Percentiles rank a stretch among this genome's conserved stretches.
phyloP scores from a whole-genome alignment of 2,888 invertebrate species.

The Rhamphomyia laevipes region DNA sequence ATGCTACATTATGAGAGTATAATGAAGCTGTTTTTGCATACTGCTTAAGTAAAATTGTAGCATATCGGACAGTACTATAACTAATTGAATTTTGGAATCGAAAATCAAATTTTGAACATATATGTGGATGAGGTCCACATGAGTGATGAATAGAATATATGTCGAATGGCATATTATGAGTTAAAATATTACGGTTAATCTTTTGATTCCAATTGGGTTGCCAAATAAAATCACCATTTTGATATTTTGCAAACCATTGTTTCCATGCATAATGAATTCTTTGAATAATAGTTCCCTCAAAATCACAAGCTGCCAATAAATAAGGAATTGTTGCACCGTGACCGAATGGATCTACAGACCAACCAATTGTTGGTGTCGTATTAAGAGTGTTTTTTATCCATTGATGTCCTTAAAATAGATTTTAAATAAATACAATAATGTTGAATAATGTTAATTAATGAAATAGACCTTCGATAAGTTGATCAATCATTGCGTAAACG shows the following conservation, averaged over 20 bases:
- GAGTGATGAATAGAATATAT: slow-evolving; percentile 94
- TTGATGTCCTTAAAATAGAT: slow-evolving; percentile 60
- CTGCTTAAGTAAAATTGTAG: slow-evolving; percentile 75
- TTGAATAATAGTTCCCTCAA: slow-evolving; percentile 83
- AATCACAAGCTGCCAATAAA: slow-evolving; percentile 65
- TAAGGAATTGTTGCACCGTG: slow-evolving; percentile 92
- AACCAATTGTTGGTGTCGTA: slow-evolving; percentile 59
- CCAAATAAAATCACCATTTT: slow-evolving; percentile 86
- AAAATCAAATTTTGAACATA: slow-evolving; percentile 78
- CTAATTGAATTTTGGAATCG: slow-evolving; percentile 78
- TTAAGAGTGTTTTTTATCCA: slow-evolving; percentile 79
- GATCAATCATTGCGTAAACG: slow-evolving; percentile 79
- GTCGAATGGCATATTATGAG: slow-evolving; percentile 92
- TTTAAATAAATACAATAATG: too few species aligned
- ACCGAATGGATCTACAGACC: slow-evolving; percentile 97
- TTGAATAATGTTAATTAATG: too few species aligned
- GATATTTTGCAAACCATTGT: slow-evolving; percentile 77
- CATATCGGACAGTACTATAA: slow-evolving; percentile 71
- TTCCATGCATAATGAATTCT: slow-evolving; percentile 95
- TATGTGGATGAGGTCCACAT: slow-evolving; percentile 88
- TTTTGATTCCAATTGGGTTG: slow-evolving; percentile 62
- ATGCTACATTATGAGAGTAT: slow-evolving; percentile 81
- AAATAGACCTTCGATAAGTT: slow-evolving; percentile 69
- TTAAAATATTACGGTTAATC: slow-evolving; percentile 46
- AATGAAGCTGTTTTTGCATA: slow-evolving; percentile 81